Evolutionary conservation across 2,113 vertebrate species (phyloP).

Genomic region (Aleadryas rufinucha): DNA sequence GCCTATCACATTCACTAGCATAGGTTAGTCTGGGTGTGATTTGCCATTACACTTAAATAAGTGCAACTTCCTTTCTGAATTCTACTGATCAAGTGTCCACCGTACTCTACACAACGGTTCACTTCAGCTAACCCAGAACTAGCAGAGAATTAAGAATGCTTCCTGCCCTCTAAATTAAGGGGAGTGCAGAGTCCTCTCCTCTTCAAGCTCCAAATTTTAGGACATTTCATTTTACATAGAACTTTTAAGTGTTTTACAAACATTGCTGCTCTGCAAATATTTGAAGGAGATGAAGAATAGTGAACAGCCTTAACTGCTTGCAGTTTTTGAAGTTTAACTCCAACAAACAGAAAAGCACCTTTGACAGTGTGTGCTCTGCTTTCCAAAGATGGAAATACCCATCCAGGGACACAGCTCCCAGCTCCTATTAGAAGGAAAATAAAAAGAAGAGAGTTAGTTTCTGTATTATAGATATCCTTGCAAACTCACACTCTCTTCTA

Average conservation of each 20-base stretch:
- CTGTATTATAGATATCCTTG: neutral
- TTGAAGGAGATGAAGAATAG: neutral
- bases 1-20: neutral
- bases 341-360: slow-evolving; percentile 74
- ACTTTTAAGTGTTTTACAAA: neutral
- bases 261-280: neutral
- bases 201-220: neutral
- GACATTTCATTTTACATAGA: neutral
- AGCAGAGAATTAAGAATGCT: neutral
- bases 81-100: neutral
- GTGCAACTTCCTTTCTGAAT: neutral
- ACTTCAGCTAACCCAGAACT: neutral
- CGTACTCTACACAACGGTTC: accelerated
- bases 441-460: neutral
- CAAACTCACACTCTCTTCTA: neutral
- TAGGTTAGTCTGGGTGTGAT: neutral
- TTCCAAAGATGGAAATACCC: slow-evolving; percentile 99
- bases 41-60: neutral
- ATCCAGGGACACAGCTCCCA: slow-evolving; percentile 94
- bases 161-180: neutral
- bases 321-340: neutral
- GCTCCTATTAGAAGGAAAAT: slow-evolving; percentile 73
- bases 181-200: accelerated
- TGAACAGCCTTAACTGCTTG: neutral
- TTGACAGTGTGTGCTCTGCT: slow-evolving; percentile 88